Evolutionary conservation across 1,140 invertebrate genomes (phyloP).

Genomic region (Rhopalosiphum maidis): DNA sequence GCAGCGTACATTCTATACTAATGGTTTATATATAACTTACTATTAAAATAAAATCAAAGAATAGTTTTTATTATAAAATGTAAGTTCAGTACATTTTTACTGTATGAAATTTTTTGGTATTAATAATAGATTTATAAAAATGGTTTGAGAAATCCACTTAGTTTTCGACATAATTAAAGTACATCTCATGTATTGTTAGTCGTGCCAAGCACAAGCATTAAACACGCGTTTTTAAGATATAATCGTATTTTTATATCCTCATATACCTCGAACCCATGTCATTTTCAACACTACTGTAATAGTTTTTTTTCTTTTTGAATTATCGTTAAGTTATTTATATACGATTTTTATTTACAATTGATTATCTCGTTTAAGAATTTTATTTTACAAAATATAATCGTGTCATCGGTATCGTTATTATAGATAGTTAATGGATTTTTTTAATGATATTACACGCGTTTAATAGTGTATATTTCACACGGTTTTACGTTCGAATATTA

Average conservation of each 20-base stretch:
- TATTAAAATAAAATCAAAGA: background rate
- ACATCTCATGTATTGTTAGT: background rate
- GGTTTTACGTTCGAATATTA: constrained; percentile 35
- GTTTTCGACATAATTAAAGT: background rate
- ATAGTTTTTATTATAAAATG: background rate
- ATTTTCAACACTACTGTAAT: background rate
- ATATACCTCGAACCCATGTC: background rate
- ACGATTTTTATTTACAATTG: constrained; percentile 30
- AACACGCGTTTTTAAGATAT: background rate
- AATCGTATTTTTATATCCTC: background rate
- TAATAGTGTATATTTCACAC: constrained; percentile 16
- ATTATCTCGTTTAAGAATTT: constrained; percentile 33
- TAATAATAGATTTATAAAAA: background rate
- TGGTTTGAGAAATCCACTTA: background rate
- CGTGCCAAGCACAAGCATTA: background rate
- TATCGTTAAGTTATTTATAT: constrained; percentile 25
- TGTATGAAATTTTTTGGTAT: background rate
- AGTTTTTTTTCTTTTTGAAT: background rate
- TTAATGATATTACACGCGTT: background rate
- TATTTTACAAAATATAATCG: constrained; percentile 17
- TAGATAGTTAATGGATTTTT: constrained; percentile 5
- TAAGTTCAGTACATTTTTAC: background rate
- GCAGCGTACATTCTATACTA: background rate
- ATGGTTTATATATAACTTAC: background rate
- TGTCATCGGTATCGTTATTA: constrained; percentile 1